phyloP scores from a whole-genome alignment of 1,140 invertebrate species.

The Dreissena rostriformis region DNA sequence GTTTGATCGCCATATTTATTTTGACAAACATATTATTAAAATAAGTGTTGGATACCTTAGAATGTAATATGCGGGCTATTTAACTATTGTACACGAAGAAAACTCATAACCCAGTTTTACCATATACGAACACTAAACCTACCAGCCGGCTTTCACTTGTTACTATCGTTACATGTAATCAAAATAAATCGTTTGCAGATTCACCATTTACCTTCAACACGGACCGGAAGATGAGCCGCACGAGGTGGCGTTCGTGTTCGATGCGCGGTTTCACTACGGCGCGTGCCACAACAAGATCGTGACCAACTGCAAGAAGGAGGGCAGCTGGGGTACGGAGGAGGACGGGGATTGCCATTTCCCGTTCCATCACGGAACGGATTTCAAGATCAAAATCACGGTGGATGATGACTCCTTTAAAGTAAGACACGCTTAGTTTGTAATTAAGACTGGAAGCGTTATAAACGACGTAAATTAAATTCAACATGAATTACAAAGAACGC shows the following conservation, averaged over 20 bases:
- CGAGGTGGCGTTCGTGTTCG: constrained; percentile 64
- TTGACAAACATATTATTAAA: too few relatives aligned
- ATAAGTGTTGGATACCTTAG: too few relatives aligned
- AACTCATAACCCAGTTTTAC: too few relatives aligned
- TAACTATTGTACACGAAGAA: too few relatives aligned
- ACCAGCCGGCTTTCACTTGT: too few relatives aligned
- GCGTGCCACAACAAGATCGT: constrained; percentile 83
- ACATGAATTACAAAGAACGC: too few relatives aligned
- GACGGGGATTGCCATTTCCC: constrained; percentile 85
- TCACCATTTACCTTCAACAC: constrained; percentile 56
- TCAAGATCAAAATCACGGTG: constrained; percentile 83
- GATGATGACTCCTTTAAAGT: constrained; percentile 82
- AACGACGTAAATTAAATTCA: too few relatives aligned
- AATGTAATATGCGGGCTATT: too few relatives aligned
- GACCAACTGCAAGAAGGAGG: constrained; percentile 87
- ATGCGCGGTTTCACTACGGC: constrained; percentile 64
- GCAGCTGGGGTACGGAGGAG: constrained; percentile 89
- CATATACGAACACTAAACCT: too few relatives aligned
- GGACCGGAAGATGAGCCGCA: constrained; percentile 49
- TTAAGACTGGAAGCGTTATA: too few relatives aligned
- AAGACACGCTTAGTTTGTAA: neutral
- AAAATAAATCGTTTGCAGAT: constrained; percentile 40
- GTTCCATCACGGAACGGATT: constrained; percentile 87
- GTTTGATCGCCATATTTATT: too few relatives aligned
- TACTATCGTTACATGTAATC: too few relatives aligned